These are phyloP conservation scores for Tetragnatha versicolor DNA, from an alignment of 1,140 invertebrate genomes.

Conservation along the genomic window DNA sequence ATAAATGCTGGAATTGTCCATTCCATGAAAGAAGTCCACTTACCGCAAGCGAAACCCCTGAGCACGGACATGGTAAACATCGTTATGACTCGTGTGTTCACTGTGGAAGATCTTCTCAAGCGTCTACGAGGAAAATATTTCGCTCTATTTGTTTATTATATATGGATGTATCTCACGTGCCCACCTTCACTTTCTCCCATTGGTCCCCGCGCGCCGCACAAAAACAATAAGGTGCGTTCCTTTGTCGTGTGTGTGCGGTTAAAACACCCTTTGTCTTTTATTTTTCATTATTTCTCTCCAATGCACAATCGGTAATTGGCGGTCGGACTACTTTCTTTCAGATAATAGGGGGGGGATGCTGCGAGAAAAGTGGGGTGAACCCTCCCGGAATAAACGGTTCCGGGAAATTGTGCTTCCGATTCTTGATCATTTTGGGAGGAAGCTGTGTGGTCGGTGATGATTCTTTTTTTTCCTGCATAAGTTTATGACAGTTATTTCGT, in stretches of 20 bases:
- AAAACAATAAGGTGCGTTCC: constrained; percentile 3
- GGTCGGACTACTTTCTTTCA: constrained; percentile 7
- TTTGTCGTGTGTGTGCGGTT: too few relatives aligned
- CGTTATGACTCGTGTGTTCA: constrained; percentile 5
- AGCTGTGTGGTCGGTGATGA: too few relatives aligned
- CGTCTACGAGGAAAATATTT: constrained; percentile 9
- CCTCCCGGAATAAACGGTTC: too few relatives aligned
- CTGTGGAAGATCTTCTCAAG: not conserved
- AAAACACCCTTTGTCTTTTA: constrained; percentile 11
- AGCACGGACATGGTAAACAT: not conserved
- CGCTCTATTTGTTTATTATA: constrained; percentile 52
- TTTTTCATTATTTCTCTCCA: constrained; percentile 3
- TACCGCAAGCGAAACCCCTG: not conserved
- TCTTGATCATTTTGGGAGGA: too few relatives aligned
- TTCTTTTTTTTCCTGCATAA: too few relatives aligned
- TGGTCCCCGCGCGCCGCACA: not conserved
- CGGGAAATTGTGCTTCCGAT: too few relatives aligned
- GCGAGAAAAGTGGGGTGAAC: too few relatives aligned
- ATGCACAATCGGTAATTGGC: constrained; percentile 38
- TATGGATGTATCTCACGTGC: constrained; percentile 32
- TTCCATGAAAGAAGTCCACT: too few relatives aligned
- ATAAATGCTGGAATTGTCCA: too few relatives aligned
- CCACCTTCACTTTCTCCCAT: constrained; percentile 23
- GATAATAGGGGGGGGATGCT: constrained; percentile 4
- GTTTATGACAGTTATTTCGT: too few relatives aligned